A percentile compares a stretch with the other conserved stretches of the same genome.
phyloP scores from a whole-genome alignment of 37 sponge, comb jelly and placozoan genomes.

The Theonella swinhoei region DNA sequence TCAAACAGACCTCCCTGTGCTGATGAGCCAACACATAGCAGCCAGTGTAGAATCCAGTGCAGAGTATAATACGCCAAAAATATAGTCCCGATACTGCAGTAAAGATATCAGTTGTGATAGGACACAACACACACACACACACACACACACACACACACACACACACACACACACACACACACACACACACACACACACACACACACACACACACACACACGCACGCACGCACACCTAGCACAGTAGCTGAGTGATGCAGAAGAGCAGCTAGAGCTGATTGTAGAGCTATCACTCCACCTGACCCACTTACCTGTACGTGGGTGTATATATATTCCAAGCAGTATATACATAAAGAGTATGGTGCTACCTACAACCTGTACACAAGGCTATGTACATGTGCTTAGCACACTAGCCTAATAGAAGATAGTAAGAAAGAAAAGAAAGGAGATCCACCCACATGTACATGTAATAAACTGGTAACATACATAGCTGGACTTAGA shows the following conservation, averaged over 20 bases:
- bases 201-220: slow-evolving; percentile 16
- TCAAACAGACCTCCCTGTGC: not conserved
- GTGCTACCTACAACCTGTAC: too few relatives aligned
- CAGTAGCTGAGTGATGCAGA: not conserved
- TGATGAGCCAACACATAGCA: not conserved
- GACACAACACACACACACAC: not conserved
- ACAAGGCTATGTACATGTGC: too few relatives aligned
- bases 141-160: slow-evolving; percentile 26
- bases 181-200: slow-evolving; percentile 31
- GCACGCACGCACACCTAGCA: too few relatives aligned
- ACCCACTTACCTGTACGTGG: not conserved
- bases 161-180: slow-evolving; percentile 11
- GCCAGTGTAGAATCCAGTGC: not conserved
- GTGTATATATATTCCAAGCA: not conserved
- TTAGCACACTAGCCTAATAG: too few relatives aligned
- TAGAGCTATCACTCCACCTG: not conserved
- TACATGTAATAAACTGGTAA: too few relatives aligned
- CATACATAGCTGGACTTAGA: not conserved
- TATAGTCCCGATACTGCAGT: slow-evolving; percentile 14
- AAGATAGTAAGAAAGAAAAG: too few relatives aligned
- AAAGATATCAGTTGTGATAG: not conserved
- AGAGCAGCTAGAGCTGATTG: not conserved
- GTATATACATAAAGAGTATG: not conserved
- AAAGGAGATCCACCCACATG: too few relatives aligned
- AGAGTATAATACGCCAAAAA: slow-evolving; percentile 15